These are phyloP conservation scores for Mesocricetus auratus DNA, from an alignment of 2,113 vertebrate genomes.

Conservation along the genomic window DNA sequence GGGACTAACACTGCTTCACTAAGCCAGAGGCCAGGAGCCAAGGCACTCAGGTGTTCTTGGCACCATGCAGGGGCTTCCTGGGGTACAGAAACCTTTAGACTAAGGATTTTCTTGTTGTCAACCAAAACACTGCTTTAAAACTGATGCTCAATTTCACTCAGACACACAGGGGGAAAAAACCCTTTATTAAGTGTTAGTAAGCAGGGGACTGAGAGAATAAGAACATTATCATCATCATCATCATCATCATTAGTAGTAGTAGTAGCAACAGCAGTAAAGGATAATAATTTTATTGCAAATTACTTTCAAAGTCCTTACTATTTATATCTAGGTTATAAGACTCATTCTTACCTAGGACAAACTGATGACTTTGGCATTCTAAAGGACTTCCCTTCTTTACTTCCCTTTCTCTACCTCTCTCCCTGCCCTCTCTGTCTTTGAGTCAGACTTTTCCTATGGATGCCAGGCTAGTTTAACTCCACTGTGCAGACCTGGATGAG, in stretches of 20 bases:
- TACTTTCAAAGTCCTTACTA: constrained; percentile 26
- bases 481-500: neutral
- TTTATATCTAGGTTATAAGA: neutral
- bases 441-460: too few species aligned
- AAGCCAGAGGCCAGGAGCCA: neutral
- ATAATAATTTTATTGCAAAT: neutral
- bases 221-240: neutral
- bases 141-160: neutral
- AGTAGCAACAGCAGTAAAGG: too few species aligned
- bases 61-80: accelerated
- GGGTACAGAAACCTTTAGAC: neutral
- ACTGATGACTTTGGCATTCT: neutral
- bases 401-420: too few species aligned
- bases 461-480: neutral
- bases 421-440: neutral
- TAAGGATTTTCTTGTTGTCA: neutral
- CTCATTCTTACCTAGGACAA: constrained; percentile 31
- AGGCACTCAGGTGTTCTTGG: neutral
- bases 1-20: neutral
- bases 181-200: neutral
- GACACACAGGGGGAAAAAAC: neutral
- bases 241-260: neutral
- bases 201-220: neutral
- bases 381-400: neutral
- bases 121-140: neutral